Evolutionary conservation across 2,113 vertebrate genomes (phyloP).

Genomic region (Hippoglossus stenolepis): DNA sequence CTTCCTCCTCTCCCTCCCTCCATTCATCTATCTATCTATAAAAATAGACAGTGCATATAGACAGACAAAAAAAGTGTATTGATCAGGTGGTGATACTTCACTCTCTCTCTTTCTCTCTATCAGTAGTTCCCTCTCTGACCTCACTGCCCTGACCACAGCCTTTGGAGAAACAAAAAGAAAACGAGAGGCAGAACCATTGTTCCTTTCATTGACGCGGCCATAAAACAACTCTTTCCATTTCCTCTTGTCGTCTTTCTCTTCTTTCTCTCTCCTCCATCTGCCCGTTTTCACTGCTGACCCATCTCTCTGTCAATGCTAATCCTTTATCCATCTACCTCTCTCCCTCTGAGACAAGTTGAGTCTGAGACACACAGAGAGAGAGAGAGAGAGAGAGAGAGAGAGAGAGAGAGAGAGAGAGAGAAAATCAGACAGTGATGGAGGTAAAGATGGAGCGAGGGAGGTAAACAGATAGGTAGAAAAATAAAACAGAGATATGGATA

Average conservation of each 20-base stretch:
- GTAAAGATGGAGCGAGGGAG: slow-evolving; percentile 56
- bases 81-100: slow-evolving; percentile 11
- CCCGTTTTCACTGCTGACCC: slow-evolving; percentile 26
- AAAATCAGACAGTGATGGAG: slow-evolving; percentile 57
- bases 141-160: slow-evolving; percentile 23
- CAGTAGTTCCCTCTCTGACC: slow-evolving; percentile 17
- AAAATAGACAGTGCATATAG: too few species aligned
- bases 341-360: background rate
- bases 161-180: slow-evolving; percentile 34
- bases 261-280: slow-evolving; percentile 32
- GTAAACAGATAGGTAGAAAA: slow-evolving; percentile 46
- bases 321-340: slow-evolving; percentile 27
- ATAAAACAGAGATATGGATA: slow-evolving; percentile 44
- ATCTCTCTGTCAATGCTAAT: slow-evolving; percentile 45
- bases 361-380: slow-evolving; percentile 3
- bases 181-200: slow-evolving; percentile 26
- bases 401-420: background rate
- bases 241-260: slow-evolving; percentile 5
- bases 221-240: slow-evolving; percentile 59
- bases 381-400: background rate
- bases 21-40: background rate
- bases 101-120: background rate
- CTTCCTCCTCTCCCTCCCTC: too few species aligned
- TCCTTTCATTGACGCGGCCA: slow-evolving; percentile 43
- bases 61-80: slow-evolving; percentile 6